Base-by-base conservation (phyloP, 1,140 invertebrate genomes). In the Limonius californicus region DNA sequence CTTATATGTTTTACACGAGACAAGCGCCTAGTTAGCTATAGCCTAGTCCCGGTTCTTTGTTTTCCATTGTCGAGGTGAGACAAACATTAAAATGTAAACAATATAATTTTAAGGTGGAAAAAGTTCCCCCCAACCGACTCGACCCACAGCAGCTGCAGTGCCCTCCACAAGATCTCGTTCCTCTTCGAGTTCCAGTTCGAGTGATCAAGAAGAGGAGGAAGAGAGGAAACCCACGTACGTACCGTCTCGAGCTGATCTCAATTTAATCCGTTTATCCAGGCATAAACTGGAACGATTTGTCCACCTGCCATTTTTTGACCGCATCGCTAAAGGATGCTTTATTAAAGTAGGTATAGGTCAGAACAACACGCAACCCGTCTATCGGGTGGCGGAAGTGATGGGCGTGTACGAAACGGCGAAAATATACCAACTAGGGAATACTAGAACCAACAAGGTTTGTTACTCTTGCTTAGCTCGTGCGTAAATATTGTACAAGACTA, bases 301-400 rank as follows among this genome's bases (percentile, higher is more conserved):
- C 14, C 95, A 99, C 80, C 82, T 97, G 66, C 97, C 97, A 12
- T 97, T 97, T 76, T 99, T 99, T 72, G 86, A 88, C 64, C 83
- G 89, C 45, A 90, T 95, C 1, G 93, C 93, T 1, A 84, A 85
- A 63, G 96, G 96, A 20, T 98, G 94, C 77, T 99, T 94, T 80
- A 97, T 99, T 0, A 82, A 95, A 19, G 94, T 99, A 73, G 94
- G 95, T 18, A 98, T 99, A 70, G 97, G 97, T 0, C 91, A 91
- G 71, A 90, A 96, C 76, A 79, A 78, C 58, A 89, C 92, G 70
- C 84, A 87, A 70, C 87, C 95, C 0, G 92, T 98, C 0, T 99
- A 98, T 76, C 84, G 94, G 70, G 93, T 97, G 39, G 95, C 94
- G 14, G 96, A 99, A 82, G 90, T 98, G 35, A 85, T 89, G 59